Evolutionary conservation across 2,113 vertebrate genomes (phyloP).

Genomic region (Myrmophylax atrothorax): DNA sequence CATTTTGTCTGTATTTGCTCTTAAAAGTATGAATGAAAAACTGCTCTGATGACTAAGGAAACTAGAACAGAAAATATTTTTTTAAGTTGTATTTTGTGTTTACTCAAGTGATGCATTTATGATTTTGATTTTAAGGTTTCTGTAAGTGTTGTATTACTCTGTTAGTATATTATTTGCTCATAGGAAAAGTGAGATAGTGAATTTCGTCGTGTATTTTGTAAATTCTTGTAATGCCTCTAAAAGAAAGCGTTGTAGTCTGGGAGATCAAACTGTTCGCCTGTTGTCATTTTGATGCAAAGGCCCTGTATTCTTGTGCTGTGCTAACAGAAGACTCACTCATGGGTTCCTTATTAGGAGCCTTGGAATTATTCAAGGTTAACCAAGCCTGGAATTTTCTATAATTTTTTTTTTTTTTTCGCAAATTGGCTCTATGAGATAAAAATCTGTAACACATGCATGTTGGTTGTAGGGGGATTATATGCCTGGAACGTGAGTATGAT

Average conservation of each 20-base stretch:
- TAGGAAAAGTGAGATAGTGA: neutral
- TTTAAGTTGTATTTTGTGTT: neutral
- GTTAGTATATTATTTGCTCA: neutral
- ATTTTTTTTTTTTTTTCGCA: neutral
- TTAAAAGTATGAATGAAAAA: neutral
- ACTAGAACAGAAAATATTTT: neutral
- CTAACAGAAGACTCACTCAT: neutral
- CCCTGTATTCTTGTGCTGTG: neutral
- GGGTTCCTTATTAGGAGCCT: neutral
- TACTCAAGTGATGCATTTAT: neutral
- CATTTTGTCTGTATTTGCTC: neutral
- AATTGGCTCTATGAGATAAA: neutral
- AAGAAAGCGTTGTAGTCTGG: neutral
- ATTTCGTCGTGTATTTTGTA: neutral
- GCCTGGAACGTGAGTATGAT: rapidly evolving
- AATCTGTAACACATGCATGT: neutral
- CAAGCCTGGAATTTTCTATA: neutral
- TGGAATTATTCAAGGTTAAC: neutral
- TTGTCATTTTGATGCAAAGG: neutral
- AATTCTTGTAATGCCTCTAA: neutral
- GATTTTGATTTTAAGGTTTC: neutral
- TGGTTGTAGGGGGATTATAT: neutral
- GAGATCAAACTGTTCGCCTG: neutral
- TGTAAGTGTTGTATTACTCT: neutral
- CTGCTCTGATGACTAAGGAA: neutral